phyloP scores from a whole-genome alignment of 2,888 invertebrate species.

The Tribolium freemani region DNA sequence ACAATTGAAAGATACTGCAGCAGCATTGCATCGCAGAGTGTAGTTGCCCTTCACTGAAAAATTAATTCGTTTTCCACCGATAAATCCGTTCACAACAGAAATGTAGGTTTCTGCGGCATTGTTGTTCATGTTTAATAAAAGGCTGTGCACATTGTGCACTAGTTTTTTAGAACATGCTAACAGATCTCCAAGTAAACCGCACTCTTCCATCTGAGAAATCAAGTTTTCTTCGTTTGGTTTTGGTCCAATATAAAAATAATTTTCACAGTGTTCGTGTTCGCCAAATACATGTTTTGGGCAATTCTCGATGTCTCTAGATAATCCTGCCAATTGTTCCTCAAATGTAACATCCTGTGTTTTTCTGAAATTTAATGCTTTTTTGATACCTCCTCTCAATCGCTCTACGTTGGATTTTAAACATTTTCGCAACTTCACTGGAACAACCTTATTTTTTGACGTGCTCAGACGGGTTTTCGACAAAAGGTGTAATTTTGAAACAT shows the following conservation, averaged over 20 bases:
- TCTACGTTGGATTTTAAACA: neutral
- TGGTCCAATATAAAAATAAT: neutral
- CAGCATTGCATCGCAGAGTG: conserved; percentile 11
- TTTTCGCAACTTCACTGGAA: neutral
- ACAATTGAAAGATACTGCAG: neutral
- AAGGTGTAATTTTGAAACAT: too few species aligned
- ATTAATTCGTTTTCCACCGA: conserved; percentile 11
- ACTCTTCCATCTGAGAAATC: neutral
- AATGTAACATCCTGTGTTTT: too few species aligned
- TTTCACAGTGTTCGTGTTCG: neutral
- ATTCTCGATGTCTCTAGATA: neutral
- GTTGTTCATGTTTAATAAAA: conserved; percentile 10
- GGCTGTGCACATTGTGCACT: neutral
- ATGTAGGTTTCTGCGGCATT: conserved; percentile 1
- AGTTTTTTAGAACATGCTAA: neutral
- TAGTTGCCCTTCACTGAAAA: neutral
- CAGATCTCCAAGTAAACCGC: neutral
- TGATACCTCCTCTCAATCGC: neutral
- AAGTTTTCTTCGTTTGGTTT: neutral
- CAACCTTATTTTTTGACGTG: neutral
- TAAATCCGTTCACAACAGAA: neutral
- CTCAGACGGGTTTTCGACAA: too few species aligned
- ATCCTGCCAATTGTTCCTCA: neutral
- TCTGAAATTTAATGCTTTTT: too few species aligned
- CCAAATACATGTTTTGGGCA: neutral